phyloP scores from a whole-genome alignment of 2,888 invertebrate species.

The Kuschelorhynchus macadamiae region DNA sequence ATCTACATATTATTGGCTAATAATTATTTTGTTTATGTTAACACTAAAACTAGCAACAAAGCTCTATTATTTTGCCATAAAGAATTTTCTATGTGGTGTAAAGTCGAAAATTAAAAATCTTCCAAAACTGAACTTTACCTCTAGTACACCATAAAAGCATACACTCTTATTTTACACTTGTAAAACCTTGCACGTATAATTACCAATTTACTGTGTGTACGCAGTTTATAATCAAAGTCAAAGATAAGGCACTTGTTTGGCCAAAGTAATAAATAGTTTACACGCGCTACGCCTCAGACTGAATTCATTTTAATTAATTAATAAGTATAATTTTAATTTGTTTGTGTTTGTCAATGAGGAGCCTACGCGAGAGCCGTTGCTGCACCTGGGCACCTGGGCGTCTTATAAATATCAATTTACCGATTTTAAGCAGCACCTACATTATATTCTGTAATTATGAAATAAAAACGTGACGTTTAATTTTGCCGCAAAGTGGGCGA shows the following conservation, averaged over 20 bases:
- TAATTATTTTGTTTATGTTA: no score
- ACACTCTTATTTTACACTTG: no score
- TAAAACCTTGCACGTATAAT: no score
- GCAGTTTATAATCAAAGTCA: no score
- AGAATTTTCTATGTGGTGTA: no score
- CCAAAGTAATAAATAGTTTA: conserved; percentile 12
- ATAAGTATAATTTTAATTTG: conserved; percentile 28
- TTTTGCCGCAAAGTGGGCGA: conserved; percentile 14
- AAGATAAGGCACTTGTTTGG: conserved; percentile 2
- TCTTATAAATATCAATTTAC: conserved; percentile 41
- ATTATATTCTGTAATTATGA: conserved; percentile 22
- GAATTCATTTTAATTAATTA: conserved; percentile 30
- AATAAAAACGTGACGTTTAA: conserved; percentile 26
- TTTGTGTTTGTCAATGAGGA: conserved; percentile 37
- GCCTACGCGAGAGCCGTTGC: conserved; percentile 24
- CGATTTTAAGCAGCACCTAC: conserved; percentile 35
- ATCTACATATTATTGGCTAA: no score
- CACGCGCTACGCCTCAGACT: conserved; percentile 8
- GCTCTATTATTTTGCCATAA: no score
- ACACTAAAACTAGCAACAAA: no score
- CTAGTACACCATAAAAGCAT: no score
- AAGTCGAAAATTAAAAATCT: no score
- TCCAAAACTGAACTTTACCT: no score
- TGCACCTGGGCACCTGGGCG: conserved; percentile 39
- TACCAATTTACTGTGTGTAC: no score